phyloP scores from a whole-genome alignment of 2,113 vertebrate genomes.

The Recurvirostra avosetta region DNA sequence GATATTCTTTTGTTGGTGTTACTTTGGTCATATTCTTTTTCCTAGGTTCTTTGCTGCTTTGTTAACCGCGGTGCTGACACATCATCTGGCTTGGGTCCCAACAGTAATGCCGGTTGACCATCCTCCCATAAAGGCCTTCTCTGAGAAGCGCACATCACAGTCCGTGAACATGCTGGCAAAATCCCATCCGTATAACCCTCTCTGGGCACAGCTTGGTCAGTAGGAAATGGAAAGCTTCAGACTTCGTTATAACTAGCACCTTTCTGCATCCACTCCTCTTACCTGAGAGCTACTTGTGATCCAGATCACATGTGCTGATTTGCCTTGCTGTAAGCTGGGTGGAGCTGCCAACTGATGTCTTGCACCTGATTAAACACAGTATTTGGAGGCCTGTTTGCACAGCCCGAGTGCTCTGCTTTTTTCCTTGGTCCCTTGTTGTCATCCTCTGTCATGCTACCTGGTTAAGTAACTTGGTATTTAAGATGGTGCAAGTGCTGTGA shows the following conservation, averaged over 20 bases:
- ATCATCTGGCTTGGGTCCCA: constrained; percentile 89
- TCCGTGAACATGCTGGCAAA: constrained; percentile 83
- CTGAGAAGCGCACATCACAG: constrained; percentile 82
- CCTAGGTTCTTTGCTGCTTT: constrained; percentile 85
- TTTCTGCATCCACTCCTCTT: background rate
- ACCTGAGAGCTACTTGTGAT: background rate
- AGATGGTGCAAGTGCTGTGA: background rate
- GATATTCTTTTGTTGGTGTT: background rate
- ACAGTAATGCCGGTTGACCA: constrained; percentile 88
- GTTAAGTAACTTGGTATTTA: background rate
- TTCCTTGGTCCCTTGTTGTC: background rate
- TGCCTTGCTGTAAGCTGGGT: background rate
- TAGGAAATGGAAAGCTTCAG: background rate
- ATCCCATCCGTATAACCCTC: constrained; percentile 87
- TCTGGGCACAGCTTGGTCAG: constrained; percentile 90
- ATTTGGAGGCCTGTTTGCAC: background rate
- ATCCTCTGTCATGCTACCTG: background rate
- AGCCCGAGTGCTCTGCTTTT: background rate
- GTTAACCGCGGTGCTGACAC: constrained; percentile 84
- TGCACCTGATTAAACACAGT: background rate
- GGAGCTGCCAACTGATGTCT: background rate
- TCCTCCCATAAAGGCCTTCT: constrained; percentile 78
- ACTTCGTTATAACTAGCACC: background rate
- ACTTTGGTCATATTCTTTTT: background rate
- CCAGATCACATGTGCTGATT: background rate